Evolutionary conservation across 2,888 invertebrate species (phyloP).

Genomic region (Epirrhoe tristata): DNA sequence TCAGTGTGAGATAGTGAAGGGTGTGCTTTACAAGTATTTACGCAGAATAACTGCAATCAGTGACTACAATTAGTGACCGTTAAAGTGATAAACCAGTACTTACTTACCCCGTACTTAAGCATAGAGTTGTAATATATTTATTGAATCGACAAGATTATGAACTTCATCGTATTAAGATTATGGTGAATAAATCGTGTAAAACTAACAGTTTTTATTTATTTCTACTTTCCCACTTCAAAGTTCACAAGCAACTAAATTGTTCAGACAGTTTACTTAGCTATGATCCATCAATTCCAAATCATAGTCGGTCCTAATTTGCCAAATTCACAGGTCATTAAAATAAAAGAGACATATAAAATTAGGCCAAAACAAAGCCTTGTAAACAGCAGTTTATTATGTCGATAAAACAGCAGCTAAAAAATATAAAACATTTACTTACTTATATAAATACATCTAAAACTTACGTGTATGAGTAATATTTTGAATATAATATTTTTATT

Average conservation of each 20-base stretch:
- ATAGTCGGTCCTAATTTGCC: neutral
- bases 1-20: constrained; percentile 5
- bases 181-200: constrained; percentile 78
- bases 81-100: constrained; percentile 38
- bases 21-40: constrained; percentile 6
- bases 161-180: constrained; percentile 69
- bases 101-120: constrained; percentile 53
- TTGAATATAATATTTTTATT: neutral
- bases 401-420: constrained; percentile 40
- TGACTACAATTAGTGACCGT: constrained; percentile 26
- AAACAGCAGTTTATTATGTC: constrained; percentile 47
- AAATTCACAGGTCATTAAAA: constrained; percentile 12
- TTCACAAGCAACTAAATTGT: neutral
- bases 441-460: constrained; percentile 31
- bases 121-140: constrained; percentile 81
- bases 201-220: constrained; percentile 47
- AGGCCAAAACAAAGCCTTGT: constrained; percentile 55
- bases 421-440: constrained; percentile 42
- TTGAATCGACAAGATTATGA: constrained; percentile 60
- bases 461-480: neutral
- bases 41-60: neutral
- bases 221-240: neutral
- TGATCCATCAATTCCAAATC: too few species aligned
- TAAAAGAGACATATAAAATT: constrained; percentile 43
- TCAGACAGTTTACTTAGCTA: too few species aligned